Conservation (phyloP, 2,797 vertebrate genomes). For the Cuniculus paca region DNA sequence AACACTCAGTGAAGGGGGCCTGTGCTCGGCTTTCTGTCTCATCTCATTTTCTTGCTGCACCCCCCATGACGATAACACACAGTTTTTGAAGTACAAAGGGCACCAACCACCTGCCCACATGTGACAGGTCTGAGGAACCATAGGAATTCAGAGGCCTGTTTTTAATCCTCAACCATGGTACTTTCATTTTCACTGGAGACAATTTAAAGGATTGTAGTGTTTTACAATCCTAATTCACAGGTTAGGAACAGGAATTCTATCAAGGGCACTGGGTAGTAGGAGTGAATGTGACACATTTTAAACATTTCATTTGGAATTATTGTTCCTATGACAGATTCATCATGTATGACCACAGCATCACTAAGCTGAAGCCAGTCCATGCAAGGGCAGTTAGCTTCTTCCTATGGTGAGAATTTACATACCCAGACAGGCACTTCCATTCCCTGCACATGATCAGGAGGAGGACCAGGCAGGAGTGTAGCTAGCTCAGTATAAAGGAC, state of each 20-base stretch:
- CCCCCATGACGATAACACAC: accelerated
- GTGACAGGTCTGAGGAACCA: neutral
- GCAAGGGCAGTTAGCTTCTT: neutral
- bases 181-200: neutral
- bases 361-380: neutral
- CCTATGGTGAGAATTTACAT: neutral
- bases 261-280: neutral
- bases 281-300: neutral
- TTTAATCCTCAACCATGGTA: neutral
- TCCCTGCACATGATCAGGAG: neutral
- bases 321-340: neutral
- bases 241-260: neutral
- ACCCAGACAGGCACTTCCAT: neutral
- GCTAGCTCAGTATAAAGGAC: neutral
- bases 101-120: neutral
- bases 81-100: neutral
- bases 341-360: neutral
- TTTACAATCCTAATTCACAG: constrained; percentile 21
- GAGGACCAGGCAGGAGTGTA: neutral
- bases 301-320: neutral
- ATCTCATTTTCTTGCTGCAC: neutral
- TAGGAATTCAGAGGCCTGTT: neutral
- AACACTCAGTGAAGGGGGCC: neutral
- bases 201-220: neutral
- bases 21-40: neutral